A percentile compares a stretch with the other conserved stretches of the same genome.
These are phyloP conservation scores for Cyclophora punctaria DNA, from an alignment of 2,888 invertebrate species.

Conservation along the genomic window DNA sequence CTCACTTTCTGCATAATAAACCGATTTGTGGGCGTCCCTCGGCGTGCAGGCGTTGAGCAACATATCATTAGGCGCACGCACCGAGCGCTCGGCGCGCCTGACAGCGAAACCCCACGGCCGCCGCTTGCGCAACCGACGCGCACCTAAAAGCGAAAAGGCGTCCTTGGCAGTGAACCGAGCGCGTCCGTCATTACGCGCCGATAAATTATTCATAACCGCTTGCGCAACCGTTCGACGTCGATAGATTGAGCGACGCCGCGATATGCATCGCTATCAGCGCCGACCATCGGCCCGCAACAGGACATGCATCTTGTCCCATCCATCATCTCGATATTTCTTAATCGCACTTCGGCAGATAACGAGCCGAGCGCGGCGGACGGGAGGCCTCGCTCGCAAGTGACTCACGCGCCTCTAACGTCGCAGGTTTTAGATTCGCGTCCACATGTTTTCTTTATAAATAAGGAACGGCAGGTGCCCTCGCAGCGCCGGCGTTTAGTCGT, in stretches of 20 bases:
- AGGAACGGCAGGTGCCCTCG: constrained; percentile 39
- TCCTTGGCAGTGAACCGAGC: constrained; percentile 58
- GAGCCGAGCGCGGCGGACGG: constrained; percentile 26
- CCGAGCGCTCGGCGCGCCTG: constrained; percentile 30
- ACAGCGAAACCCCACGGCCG: constrained; percentile 33
- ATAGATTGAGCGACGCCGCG: constrained; percentile 23
- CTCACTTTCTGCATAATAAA: constrained; percentile 54
- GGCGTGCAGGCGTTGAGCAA: constrained; percentile 27
- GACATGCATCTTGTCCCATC: constrained; percentile 28
- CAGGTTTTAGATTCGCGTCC: constrained; percentile 27
- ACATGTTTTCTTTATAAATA: constrained; percentile 33
- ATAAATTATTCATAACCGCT: constrained; percentile 50
- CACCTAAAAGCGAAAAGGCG: constrained; percentile 56
- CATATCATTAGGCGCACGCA: constrained; percentile 36
- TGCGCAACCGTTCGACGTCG: constrained; percentile 40
- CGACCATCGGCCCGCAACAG: constrained; percentile 33
- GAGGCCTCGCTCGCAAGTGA: constrained; percentile 25
- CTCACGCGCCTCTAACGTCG: constrained; percentile 29
- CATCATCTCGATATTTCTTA: constrained; percentile 33
- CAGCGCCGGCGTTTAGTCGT: constrained; percentile 37
- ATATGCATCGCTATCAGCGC: constrained; percentile 38
- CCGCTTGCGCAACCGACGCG: constrained; percentile 42
- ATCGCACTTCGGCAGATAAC: constrained; percentile 26
- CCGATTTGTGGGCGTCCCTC: constrained; percentile 41
- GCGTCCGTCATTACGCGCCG: constrained; percentile 42